These are phyloP conservation scores for Coreius guichenoti DNA, from an alignment of 2,797 vertebrate species.

Conservation along the genomic window DNA sequence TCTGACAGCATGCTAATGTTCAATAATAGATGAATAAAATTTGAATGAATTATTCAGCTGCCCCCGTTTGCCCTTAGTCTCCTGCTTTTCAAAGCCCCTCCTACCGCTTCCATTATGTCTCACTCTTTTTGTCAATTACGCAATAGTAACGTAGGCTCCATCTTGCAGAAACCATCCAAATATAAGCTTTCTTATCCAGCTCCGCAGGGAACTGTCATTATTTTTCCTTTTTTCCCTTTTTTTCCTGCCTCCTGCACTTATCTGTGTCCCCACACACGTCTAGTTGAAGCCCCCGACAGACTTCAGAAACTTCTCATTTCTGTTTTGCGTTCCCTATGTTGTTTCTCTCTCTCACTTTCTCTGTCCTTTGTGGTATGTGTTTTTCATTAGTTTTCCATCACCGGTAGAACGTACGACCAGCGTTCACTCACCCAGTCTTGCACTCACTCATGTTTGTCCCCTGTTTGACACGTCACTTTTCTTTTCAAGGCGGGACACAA, in stretches of 20 bases:
- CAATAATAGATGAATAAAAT: conserved; percentile 60
- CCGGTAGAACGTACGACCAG: background rate
- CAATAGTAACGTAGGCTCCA: conserved; percentile 31
- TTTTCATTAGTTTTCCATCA: conserved; percentile 36
- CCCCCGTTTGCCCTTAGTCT: background rate
- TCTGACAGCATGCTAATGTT: conserved; percentile 58
- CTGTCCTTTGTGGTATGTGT: background rate
- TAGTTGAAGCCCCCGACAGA: conserved; percentile 18
- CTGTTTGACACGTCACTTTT: conserved; percentile 1
- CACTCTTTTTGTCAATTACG: conserved; percentile 33
- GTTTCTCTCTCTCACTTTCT: conserved; percentile 14
- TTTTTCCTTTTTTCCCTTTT: background rate
- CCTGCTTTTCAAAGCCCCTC: conserved; percentile 15
- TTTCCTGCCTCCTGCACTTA: conserved; percentile 16
- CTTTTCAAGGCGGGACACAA: background rate
- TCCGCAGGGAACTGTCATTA: conserved; percentile 46
- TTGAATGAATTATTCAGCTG: conserved; percentile 59
- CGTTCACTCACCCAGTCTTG: background rate
- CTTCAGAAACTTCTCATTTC: conserved; percentile 42
- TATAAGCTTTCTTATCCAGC: conserved; percentile 55
- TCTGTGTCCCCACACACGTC: conserved; percentile 35
- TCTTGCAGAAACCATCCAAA: conserved; percentile 36
- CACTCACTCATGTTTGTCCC: conserved; percentile 17
- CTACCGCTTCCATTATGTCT: conserved; percentile 1
- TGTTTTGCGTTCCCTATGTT: conserved; percentile 1